Conservation (phyloP, 2,797 vertebrate species). For the Ceyx erithaca region DNA sequence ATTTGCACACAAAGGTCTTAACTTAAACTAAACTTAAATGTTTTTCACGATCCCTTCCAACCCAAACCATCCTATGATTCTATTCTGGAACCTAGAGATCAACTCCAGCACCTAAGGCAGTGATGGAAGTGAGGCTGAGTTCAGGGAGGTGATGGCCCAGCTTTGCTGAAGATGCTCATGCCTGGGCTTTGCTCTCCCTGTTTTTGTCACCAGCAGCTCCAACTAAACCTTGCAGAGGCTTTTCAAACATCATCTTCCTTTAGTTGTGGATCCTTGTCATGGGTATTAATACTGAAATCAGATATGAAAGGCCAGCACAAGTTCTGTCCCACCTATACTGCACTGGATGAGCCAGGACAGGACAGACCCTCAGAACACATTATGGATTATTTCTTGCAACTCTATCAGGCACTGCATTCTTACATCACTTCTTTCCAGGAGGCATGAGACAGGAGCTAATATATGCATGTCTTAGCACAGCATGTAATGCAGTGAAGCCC, state of each 20-base stretch:
- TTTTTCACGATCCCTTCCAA: background rate
- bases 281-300: background rate
- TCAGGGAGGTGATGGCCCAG: background rate
- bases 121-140: background rate
- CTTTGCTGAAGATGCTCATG: background rate
- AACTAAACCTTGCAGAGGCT: background rate
- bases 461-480: constrained; percentile 56
- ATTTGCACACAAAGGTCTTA: background rate
- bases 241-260: background rate
- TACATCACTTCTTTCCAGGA: constrained; percentile 38
- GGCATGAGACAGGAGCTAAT: constrained; percentile 45
- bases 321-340: background rate
- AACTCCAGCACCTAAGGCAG: background rate
- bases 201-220: background rate
- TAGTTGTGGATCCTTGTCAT: background rate
- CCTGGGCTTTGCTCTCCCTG: background rate
- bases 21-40: no score
- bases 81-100: background rate
- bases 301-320: background rate
- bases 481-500: constrained; percentile 14
- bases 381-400: background rate
- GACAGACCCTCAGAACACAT: background rate
- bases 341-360: background rate
- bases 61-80: background rate
- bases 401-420: constrained; percentile 42